Evolutionary conservation across 2,797 vertebrate genomes (phyloP), one percentile per base, ranked within the genome.

Genomic region (Lacerta agilis): DNA sequence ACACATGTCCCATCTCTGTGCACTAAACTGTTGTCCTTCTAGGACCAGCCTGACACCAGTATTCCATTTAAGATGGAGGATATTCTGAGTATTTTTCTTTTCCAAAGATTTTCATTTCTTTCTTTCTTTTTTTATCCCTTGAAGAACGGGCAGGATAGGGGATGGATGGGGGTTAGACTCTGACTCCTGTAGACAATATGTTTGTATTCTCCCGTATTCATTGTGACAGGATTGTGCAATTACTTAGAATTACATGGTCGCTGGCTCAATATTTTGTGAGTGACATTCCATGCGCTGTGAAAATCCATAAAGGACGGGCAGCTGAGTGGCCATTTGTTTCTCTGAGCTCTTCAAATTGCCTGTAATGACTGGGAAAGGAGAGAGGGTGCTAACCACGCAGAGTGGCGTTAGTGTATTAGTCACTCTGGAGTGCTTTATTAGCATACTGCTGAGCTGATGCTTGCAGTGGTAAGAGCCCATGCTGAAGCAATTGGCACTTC

Each of bases 231-330:
- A 73, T 49, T 5, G 3, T 73, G 73, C 75, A 78, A 3, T 89
- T 93, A 80, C 72, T 69, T 2, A n/a, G 85, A 94, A 92, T 93
- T 82, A 75, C 8, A 43, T 88, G 87, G 71, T 92, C 55, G 27
- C 82, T 91, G 90, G 88, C 88, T 93, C 86, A 94, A 82, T 93
- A 75, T 71, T 93, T 92, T 25, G 0, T 88, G 80, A 64, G 4
- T 86, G 36, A 64, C 0, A 0, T 87, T 90, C 81, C 2, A 0
- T 29, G 15, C 49, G 29, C 73, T 83, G 29, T 1, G 29, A 87
- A 66, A 89, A 81, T 76, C 82, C 10, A 41, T 58, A 75, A 5
- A 41, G 71, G 20, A 88, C 58, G 23, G 23, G 36, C 10, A 91
- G 85, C 38, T 93, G 88, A 92, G 41, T 23, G 38, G 6, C 8